Evolutionary conservation across 1,140 invertebrate species (phyloP), one percentile per base, ranked within the genome.

Genomic region (Pectinophora gossypiella): DNA sequence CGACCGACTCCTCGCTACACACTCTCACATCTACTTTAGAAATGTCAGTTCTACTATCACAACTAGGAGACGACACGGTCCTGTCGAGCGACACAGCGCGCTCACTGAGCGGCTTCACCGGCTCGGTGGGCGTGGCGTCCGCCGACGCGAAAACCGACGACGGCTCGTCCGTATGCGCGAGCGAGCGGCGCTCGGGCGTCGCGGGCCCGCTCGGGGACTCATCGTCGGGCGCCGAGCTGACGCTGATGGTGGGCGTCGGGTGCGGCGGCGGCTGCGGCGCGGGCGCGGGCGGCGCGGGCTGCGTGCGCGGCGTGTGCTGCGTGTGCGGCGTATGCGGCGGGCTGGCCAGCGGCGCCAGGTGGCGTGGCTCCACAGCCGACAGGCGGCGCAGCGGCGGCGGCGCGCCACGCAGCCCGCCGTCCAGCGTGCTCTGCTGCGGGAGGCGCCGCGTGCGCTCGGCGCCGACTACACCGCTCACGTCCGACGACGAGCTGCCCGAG

Each of bases 201-300:
- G 49, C 61, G 21, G 69, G 71, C 18, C 62, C 64, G 27, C 68
- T 58, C 16, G 73, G 65, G 15, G 85, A 74, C 20, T 90, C 66
- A 42, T 93, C 91, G 48, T 92, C 92, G 9, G 90, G 89, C 22
- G 91, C 92, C 2, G 92, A 92, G 78, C 91, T 93, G 20, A 94
- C 92, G 77, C 92, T 93, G 60, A 93, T 94, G 22, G 92, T 87
- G n/a, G 92, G 92, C 4, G 92, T 89, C 58, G 85, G 84, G 54
- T 75, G 79, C 44, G 68, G 73, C 23, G 64, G 66, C 16, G 51
- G 50, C 43, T 51, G 43, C 48, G 54, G 59, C 32, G 54, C 64
- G 65, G 70, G 67, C 59, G 54, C 54, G 54, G 55, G 35, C 44
- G 57, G 38, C 59, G 48, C 36, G 63, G 56, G 48, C 73, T n/a